Percentiles rank a stretch among this genome's conserved stretches.
Evolutionary conservation across 2,888 invertebrate species (phyloP).

Genomic region (Cheilosia vulpina): DNA sequence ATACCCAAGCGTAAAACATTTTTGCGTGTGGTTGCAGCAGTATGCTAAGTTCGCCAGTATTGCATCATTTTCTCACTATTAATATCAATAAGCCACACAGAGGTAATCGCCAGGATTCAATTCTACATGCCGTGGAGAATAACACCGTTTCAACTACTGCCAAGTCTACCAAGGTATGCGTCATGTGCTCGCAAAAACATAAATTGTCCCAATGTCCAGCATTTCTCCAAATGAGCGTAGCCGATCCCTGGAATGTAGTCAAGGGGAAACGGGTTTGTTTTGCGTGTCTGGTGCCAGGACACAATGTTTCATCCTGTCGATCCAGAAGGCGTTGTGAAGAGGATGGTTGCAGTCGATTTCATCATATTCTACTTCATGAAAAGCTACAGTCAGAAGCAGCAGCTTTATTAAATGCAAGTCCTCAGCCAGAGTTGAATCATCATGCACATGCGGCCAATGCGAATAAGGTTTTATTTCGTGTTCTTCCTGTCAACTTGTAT

Average conservation of each 20-base stretch:
- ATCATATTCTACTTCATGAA: slow-evolving; percentile 19
- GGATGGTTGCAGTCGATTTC: slow-evolving; percentile 18
- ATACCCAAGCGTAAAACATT: slow-evolving; percentile 1
- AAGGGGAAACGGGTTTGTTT: slow-evolving; percentile 15
- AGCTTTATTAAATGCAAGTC: background rate
- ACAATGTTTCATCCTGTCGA: background rate
- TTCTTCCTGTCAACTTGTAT: slow-evolving; percentile 17
- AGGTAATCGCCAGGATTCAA: background rate
- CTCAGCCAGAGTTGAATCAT: background rate
- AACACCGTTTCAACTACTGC: background rate
- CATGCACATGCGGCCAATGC: background rate
- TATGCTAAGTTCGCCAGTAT: slow-evolving; percentile 10
- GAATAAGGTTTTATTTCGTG: slow-evolving; percentile 10
- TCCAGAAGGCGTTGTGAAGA: background rate
- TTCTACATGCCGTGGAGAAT: background rate
- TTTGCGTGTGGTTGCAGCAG: background rate
- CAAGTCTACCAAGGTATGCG: no score
- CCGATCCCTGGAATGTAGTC: slow-evolving; percentile 4
- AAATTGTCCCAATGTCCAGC: background rate
- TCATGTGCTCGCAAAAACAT: background rate
- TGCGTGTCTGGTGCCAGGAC: slow-evolving; percentile 15
- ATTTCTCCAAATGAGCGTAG: background rate
- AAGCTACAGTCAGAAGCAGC: background rate
- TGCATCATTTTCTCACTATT: background rate
- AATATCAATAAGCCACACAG: background rate